Conservation (phyloP, 2,797 vertebrate genomes). For the Cheirogaleus major region DNA sequence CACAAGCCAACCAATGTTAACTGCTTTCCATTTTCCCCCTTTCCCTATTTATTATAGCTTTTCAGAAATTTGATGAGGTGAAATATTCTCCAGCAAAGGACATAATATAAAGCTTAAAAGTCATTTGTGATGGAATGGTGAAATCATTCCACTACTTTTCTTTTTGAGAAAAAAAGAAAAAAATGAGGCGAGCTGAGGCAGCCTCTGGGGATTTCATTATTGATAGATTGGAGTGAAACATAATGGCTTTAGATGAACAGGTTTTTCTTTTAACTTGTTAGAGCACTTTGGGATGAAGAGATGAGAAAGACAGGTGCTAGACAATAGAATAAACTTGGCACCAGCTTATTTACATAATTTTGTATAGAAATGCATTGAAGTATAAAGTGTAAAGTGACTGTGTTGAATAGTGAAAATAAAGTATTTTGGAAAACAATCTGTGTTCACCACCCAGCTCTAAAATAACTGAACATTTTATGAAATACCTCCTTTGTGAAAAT, state of each 20-base stretch:
- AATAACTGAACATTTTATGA: constrained; percentile 67
- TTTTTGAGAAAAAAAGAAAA: constrained; percentile 30
- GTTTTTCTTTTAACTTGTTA: constrained; percentile 76
- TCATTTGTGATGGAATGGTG: constrained; percentile 67
- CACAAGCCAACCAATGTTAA: background rate
- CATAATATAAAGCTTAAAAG: constrained; percentile 70
- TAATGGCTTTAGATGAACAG: constrained; percentile 69
- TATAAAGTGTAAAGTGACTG: constrained; percentile 71
- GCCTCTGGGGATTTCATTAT: constrained; percentile 69
- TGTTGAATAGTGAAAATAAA: constrained; percentile 68
- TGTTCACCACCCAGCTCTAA: background rate
- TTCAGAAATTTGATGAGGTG: constrained; percentile 63
- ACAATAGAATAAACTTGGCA: constrained; percentile 71
- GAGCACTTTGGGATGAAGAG: constrained; percentile 69
- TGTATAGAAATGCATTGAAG: constrained; percentile 57
- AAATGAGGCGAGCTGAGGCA: constrained; percentile 30
- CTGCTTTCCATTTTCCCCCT: background rate
- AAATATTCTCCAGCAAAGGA: constrained; percentile 67
- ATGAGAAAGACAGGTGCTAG: constrained; percentile 67
- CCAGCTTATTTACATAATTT: constrained; percentile 79
- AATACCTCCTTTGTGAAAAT: constrained; percentile 69
- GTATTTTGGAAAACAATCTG: constrained; percentile 63
- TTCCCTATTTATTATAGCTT: constrained; percentile 41
- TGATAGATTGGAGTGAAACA: constrained; percentile 60
- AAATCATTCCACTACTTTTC: constrained; percentile 71